Base-by-base conservation (phyloP, 2,888 invertebrate genomes). In the Scrobipalpa atriplicella region DNA sequence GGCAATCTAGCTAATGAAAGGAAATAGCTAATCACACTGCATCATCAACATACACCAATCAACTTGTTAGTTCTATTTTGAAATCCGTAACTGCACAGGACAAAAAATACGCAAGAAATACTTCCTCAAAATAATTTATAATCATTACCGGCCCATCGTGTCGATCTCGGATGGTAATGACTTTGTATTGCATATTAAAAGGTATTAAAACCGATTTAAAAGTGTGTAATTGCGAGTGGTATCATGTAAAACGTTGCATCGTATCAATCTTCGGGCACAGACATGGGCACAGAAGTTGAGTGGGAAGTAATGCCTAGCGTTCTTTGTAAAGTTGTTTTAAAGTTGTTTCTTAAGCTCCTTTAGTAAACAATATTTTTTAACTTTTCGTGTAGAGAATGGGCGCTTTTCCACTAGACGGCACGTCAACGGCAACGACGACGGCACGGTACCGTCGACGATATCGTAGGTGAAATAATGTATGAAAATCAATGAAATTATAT, bases 231-330 rank as follows among this genome's bases (percentile, higher is more conserved):
- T 58, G 58, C 56, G n/a, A 16, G 58, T 38, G 16, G 38, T 58
- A 58, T 62, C 41, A 43, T 62, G 62, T 41, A 62, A 62, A 62
- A 29, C 43, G 41, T 6, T 10, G 62, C 36, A 36, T 58, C 58
- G 58, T 19, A 62, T 62, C 62, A 62, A 62, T 62, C 62, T 62
- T 41, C 62, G 62, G 62, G 11, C 39, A 58, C 58, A 16, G 58
- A 36, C 58, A 58, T 13, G 29, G 7, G 38, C 58, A 58, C 36
- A 38, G 58, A 58, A 58, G 29, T 38, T 13, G n/a, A 36, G 13
- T 11, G 21, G 9, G 10, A 5, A 54, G 54, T 21, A 54, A 41
- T 41, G 41, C n/a, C 47, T 5, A 3, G 2, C 29, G 2, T 29
- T 29, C 29, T 41, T 41, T 2, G 8, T 2, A 5, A 41, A 2